Base-by-base conservation (phyloP, 2,888 invertebrate species). In the Acanthosepion pharaonis region DNA sequence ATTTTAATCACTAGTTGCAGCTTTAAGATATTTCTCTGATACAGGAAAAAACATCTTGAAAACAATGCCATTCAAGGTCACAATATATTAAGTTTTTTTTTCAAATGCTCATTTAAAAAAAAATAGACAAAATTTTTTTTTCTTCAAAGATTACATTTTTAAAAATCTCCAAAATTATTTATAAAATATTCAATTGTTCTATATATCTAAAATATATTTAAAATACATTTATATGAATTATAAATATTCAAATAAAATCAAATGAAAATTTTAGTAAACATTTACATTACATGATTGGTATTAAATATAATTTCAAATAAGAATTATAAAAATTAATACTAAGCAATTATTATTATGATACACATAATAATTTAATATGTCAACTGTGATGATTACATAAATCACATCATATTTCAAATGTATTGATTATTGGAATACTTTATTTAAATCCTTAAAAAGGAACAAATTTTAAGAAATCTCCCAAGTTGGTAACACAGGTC, bases 401-500 rank as follows among this genome's bases (percentile, higher is more conserved):
- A n/a, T 78, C 33, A 18, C 33, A 78, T 33, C 15, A 78, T 78
- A n/a, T 64, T 64, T 78, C 28, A 78, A 78, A n/a, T n/a, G n/a
- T 78, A 78, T 55, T 33, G n/a, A 78, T 78, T n/a, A 78, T 78
- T 78, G n/a, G n/a, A n/a, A 78, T 78, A 33, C n/a, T 78, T 78
- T 78, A 78, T 78, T 78, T 18, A n/a, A n/a, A 78, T 78, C 78
- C n/a, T 78, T n/a, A 1, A n/a, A 78, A 78, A 78, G 33, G n/a
- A 15, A n/a, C 11, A 78, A 78, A 78, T 78, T 78, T 78, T 78
- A n/a, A n/a, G n/a, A 78, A 78, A 78, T 78, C 78, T n/a, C 78
- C 78, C n/a, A 78, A 78, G 15, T 78, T 78, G n/a, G 78, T n/a
- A 78, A 78, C 78, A 78, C 78, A 78, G 78, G 78, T 78, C n/a